Base-by-base conservation (phyloP, 2,888 invertebrate species). In the Polymixis lichenea region DNA sequence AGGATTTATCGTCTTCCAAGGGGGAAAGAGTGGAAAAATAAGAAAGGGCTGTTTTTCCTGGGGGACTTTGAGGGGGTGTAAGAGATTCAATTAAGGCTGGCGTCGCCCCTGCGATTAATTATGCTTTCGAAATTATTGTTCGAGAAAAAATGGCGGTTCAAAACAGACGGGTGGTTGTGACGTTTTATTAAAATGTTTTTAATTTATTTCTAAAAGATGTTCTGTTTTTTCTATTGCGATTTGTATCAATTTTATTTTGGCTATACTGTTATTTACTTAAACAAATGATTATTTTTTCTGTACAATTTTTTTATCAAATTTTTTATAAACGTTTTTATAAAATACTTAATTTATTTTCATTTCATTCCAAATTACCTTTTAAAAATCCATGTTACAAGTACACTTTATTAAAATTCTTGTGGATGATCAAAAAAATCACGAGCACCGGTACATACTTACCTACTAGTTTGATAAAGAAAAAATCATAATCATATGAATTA, bases 11-110 rank as follows among this genome's bases (percentile, higher is more conserved):
- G 96, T 96, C 96, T 95, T 95, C 90, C 91, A 91, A 92, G 95
- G 95, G 95, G 95, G 93, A 93, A 93, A 91, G 91, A 92, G 92
- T 90, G 89, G 93, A 95, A 96, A 96, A 96, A 96, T 95, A 96
- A 96, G 95, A 96, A 96, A 95, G 95, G 96, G 96, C 92, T 95
- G 95, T 95, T 96, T 96, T 96, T 95, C 95, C 94, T 92, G 92
- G 95, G 94, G 95, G 94, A 94, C 77, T 91, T 92, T 83, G 90
- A 81, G 77, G 91, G 92, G 93, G 92, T 64, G 91, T 90, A 93
- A 92, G 91, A 93, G 95, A 95, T 96, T 96, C 96, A 96, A 96
- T 96, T 95, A 96, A 95, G 93, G 92, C 92, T 93, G 92, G 92
- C 89, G 94, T 91, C 91, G 88, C 90, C 86, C 90, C 89, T 89